phyloP scores from a whole-genome alignment of 2,113 vertebrate genomes.

The Symphodus melops region DNA sequence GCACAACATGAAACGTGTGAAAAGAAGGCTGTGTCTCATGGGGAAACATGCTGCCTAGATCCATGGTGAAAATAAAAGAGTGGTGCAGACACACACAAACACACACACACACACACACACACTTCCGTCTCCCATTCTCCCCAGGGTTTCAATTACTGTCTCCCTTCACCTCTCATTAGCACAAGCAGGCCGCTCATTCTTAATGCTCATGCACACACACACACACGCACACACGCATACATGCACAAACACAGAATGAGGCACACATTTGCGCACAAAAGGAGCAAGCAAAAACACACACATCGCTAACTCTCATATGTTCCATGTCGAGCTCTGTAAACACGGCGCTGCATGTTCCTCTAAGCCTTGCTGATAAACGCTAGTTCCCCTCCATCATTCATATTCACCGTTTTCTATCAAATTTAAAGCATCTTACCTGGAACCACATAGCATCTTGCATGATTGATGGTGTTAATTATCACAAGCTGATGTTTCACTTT shows the following conservation, averaged over 20 bases:
- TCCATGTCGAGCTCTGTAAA: conserved; percentile 69
- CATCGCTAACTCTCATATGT: conserved; percentile 50
- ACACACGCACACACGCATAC: conserved; percentile 25
- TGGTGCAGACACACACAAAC: conserved; percentile 25
- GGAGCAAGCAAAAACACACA: conserved; percentile 17
- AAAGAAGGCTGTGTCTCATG: conserved; percentile 53
- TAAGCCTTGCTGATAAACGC: conserved; percentile 54
- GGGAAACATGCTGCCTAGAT: conserved; percentile 59
- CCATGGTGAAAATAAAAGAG: conserved; percentile 62
- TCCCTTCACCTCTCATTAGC: conserved; percentile 85
- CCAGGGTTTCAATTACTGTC: conserved; percentile 83
- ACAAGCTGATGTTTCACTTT: conserved; percentile 60
- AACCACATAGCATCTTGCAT: conserved; percentile 52
- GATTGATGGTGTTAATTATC: conserved; percentile 72
- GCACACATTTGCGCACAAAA: conserved; percentile 31
- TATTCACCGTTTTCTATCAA: conserved; percentile 59
- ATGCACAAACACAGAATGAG: conserved; percentile 4
- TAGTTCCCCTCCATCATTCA: conserved; percentile 50
- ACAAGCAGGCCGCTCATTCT: conserved; percentile 72
- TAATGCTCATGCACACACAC: conserved; percentile 62
- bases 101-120: conserved; percentile 8
- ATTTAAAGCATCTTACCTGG: conserved; percentile 51
- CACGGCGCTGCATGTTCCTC: conserved; percentile 40
- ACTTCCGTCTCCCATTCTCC: conserved; percentile 68
- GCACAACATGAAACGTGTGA: conserved; percentile 47